Evolutionary conservation across 2,797 vertebrate genomes (phyloP), one percentile per base, ranked within the genome.

Genomic region (Parauchenoglanis punctatus): DNA sequence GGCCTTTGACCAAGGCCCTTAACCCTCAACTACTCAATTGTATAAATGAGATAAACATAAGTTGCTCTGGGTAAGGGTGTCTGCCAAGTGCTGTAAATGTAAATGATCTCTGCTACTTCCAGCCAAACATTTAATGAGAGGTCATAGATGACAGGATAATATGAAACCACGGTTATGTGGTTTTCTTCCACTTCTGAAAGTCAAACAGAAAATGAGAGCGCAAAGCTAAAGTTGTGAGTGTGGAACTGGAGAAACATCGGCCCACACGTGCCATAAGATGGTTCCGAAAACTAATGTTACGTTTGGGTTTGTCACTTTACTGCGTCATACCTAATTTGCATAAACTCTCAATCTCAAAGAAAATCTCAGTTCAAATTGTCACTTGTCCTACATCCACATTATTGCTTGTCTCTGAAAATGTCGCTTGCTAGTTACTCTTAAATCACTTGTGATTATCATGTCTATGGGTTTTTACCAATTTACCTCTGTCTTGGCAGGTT

Each of bases 401-500:
- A 40, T 70, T 72, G 17, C 40, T 25, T 15, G 4, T 25, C 1
- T 13, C 20, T 25, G 40, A 73, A 73, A 67, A 67, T 67, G 2
- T n/a, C 13, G 40, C 20, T 46, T 73, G 13, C 23, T 63, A 63
- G 23, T n/a, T 1, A 76, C 46, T 52, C 13, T 49, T 52, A 76
- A n/a, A 8, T 15, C n/a, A 77, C 25, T 76, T 52, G 23, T 75
- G 11, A 52, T 52, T n/a, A 52, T 76, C 6, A 2, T 17, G 17
- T n/a, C 6, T 76, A 4, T 52, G n/a, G 52, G 12, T 44, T 61
- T 25, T 81, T 40, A 61, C 25, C 40, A n/a, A 10, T 83, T 77
- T 76, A 31, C 1, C 8, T 83, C 13, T 86, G 12, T 89, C 54
- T 78, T 86, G 40, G 52, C 83, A 97, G 96, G 96, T 97, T 87